These are phyloP conservation scores for Vicugna pacos DNA, from an alignment of 2,113 vertebrate genomes.

Conservation along the genomic window DNA sequence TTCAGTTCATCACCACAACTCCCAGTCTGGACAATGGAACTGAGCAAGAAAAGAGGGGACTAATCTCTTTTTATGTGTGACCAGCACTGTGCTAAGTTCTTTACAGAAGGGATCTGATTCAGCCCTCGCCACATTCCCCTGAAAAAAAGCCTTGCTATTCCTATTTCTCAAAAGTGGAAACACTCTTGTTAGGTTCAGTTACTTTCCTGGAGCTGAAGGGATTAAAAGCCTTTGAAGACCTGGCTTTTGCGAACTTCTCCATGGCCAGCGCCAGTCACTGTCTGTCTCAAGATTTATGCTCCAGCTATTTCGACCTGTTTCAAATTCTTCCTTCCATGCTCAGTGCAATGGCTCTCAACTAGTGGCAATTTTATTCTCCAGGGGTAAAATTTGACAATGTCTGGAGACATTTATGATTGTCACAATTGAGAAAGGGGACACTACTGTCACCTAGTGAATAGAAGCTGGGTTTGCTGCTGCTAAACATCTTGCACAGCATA, in stretches of 20 bases:
- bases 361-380: rapidly evolving
- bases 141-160: not conserved
- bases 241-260: not conserved
- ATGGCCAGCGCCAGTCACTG: no score
- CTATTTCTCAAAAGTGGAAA: not conserved
- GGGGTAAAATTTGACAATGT: not conserved
- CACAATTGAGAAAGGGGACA: not conserved
- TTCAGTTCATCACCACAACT: not conserved
- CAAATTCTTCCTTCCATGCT: not conserved
- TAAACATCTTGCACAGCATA: not conserved
- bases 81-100: not conserved
- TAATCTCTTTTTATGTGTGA: not conserved
- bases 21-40: not conserved
- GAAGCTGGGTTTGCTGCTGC: not conserved
- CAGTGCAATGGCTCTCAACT: not conserved
- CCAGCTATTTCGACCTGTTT: not conserved
- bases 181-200: not conserved
- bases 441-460: not conserved
- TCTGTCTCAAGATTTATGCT: not conserved
- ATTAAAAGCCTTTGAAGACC: not conserved
- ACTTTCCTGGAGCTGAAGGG: not conserved
- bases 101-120: not conserved
- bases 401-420: not conserved
- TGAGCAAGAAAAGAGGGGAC: not conserved
- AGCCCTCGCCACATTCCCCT: not conserved